Evolutionary conservation across 2,797 vertebrate species (phyloP).

Genomic region (Hephaestus fuliginosus): DNA sequence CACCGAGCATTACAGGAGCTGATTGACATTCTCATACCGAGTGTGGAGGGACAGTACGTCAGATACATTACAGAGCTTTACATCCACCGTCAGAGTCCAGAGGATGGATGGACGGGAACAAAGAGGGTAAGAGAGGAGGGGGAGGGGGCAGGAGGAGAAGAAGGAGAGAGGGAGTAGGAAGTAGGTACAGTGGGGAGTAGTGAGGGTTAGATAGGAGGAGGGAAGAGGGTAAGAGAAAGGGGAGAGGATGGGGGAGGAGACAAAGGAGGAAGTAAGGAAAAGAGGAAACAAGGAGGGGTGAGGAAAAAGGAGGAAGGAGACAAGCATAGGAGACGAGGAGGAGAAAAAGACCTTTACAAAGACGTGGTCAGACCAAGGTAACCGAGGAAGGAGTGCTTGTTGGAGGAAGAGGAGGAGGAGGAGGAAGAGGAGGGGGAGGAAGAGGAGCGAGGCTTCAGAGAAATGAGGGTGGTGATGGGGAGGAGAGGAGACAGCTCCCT

Average conservation of each 20-base stretch:
- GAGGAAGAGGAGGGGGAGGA: constrained; percentile 82
- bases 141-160: not conserved
- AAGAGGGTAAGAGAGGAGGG: not conserved
- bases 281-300: not conserved
- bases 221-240: too few species aligned
- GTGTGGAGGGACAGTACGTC: constrained; percentile 59
- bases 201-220: too few species aligned
- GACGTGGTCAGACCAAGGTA: constrained; percentile 94
- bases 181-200: too few species aligned
- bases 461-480: constrained; percentile 90
- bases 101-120: constrained; percentile 32
- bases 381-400: constrained; percentile 96
- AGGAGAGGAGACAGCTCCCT: constrained; percentile 83
- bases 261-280: not conserved
- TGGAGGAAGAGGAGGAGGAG: constrained; percentile 83
- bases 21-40: constrained; percentile 74
- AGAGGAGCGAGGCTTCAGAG: constrained; percentile 83
- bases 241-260: too few species aligned
- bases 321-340: not conserved
- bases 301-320: not conserved
- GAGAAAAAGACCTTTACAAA: constrained; percentile 88
- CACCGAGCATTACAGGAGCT: constrained; percentile 60
- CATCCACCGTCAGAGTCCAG: constrained; percentile 63
- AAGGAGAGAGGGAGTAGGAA: not conserved
- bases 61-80: constrained; percentile 65